Base-by-base conservation (phyloP, 2,797 vertebrate genomes). In the Eulemur coronatus region DNA sequence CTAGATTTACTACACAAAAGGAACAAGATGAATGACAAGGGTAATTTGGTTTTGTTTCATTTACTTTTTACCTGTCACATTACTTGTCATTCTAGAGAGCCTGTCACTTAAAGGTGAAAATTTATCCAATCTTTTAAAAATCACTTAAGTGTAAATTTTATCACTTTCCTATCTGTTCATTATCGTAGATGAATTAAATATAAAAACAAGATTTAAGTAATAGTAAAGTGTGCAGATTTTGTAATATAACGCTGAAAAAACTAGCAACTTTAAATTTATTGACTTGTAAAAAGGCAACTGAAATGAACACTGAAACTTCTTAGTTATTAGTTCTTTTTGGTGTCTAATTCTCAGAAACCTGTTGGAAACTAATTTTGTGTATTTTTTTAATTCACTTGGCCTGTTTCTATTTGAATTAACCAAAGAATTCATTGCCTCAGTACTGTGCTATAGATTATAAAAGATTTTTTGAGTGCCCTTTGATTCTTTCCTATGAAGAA, bases 31-130 rank as follows among this genome's bases (percentile, higher is more conserved):
- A 96, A 91, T 97, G 86, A 61, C 94, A 95, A 91, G 61, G 94
- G 63, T 80, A 79, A 86, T 97, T 98, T 81, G 73, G 33, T 95
- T 98, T 97, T 94, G 94, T 13, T 97, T 97, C 96, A 85, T 95
- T 97, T 97, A 50, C 95, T 97, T 73, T 73, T 96, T 95, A 93
- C 76, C 94, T 98, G 96, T 95, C 90, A 96, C 13, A 13, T 92
- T 93, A 75, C 84, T 70, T 97, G 57, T 93, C 85, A 89, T 69
- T 97, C 41, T 80, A 90, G 73, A 98, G 84, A 95, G 85, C 78
- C 61, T 98, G 84, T 95, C 87, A 95, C 52, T 80, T 97, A 96
- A 98, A 97, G 67, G 15, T 95, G 86, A 95, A 89, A 89, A 94
- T 91, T 95, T 97, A 96, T 78, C 43, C 33, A 95, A 3, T 84